Evolutionary conservation across 2,888 invertebrate species (phyloP), one percentile per base, ranked within the genome.

Genomic region (Pantelozetes paolii): DNA sequence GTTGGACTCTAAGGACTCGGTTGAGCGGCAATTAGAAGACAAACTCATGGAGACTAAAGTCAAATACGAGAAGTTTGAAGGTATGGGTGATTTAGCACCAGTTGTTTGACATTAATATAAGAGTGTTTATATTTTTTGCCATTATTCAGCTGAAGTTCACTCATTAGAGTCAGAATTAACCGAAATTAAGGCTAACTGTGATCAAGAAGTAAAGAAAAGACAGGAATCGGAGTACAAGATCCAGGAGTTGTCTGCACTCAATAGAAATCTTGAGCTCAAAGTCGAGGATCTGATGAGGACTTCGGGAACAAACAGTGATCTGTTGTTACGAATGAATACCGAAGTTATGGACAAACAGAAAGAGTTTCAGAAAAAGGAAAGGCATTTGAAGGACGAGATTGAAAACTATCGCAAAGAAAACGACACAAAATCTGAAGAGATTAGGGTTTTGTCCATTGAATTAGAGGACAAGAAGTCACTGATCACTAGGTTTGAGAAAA

Each of bases 51-150:
- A 73, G 48, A 40, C 73, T 11, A 73, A 70, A 40, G 9, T 8
- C 13, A 48, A 70, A 70, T 59, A 73, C 28, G 73, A 73, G 23
- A 73, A 73, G 20, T 73, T 73, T 73, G 73, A 73, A 69, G 28
- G 73, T 73, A 73, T 67, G 23, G 18, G 20, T 32, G 11, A 67
- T n/a, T n/a, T n/a, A 15, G 15, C n/a, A 6, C 30, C 36, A 11
- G 8, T n/a, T 8, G 13, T 54, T 42, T 20, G n/a, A 20, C 42
- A 32, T 13, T 3, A n/a, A 23, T 15, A 15, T 15, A 28, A 28
- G 1, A 28, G 1, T 5, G 23, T 30, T 28, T 28, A 50, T 50
- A 11, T 20, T 45, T 13, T 23, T 40, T 13, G 6, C 2, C 36
- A 26, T 69, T 69, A 13, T 71, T 26, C n/a, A 73, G 73, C 70